Base-by-base conservation (phyloP, 2,888 invertebrate species). In the Tenthredo mesomela region DNA sequence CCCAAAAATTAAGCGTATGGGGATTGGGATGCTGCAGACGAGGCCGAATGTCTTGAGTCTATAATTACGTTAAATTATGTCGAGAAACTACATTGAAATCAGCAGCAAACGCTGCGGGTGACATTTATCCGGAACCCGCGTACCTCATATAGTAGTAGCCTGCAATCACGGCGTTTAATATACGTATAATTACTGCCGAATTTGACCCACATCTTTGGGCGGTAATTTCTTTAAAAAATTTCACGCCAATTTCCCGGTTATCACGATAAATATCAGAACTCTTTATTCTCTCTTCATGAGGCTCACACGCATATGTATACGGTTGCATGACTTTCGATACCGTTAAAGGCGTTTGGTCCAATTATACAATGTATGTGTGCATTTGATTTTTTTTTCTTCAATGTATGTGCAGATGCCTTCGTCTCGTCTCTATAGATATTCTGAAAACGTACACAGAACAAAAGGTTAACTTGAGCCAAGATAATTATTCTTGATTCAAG, bases 91-190 rank as follows among this genome's bases (percentile, higher is more conserved):
- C 58, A 80, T 61, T 80, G 80, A 80, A 80, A 80, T 80, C 80
- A 40, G 37, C 61, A 54, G 54, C n/a, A 54, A 71, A 80, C 80
- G 37, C 80, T 40, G 37, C 37, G 80, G 80, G 80, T 80, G 80
- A 80, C 80, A 80, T 40, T 50, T 40, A 54, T 80, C 61, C 40
- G 25, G 21, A 40, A 80, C 33, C 18, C 77, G 9, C 5, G 21
- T 43, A 73, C 6, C 40, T 15, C 29, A 29, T 25, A n/a, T n/a
- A n/a, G n/a, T n/a, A 77, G 18, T 33, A 29, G 77, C 40, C 80
- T 58, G 80, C 80, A 80, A 80, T 80, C 80, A 80, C 80, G 61
- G 80, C 58, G 40, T 37, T 80, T 40, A 80, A 61, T 80, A n/a
- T 15, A 61, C 40, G 80, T 80, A 61, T 80, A 61, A 61, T 80